These are phyloP conservation scores for Sarcoramphus papa DNA, from an alignment of 2,797 vertebrate species.

Conservation along the genomic window DNA sequence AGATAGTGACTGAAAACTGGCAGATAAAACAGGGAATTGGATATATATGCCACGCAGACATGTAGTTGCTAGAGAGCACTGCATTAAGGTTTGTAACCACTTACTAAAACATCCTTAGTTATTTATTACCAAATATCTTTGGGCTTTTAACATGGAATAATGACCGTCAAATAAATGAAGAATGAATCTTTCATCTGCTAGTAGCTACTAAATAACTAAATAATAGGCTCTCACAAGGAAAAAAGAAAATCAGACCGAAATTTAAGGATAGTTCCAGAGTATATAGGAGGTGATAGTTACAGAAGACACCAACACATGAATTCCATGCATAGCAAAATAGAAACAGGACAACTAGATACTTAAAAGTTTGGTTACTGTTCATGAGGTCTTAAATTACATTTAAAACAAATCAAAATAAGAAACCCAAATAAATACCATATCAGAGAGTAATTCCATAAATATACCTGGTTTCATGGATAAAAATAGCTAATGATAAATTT, in stretches of 20 bases:
- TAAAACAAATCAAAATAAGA: background rate
- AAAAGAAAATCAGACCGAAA: background rate
- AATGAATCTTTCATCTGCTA: background rate
- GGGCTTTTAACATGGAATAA: background rate
- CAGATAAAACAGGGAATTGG: background rate
- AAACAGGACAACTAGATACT: background rate
- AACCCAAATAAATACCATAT: background rate
- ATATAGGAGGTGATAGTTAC: background rate
- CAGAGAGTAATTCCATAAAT: background rate
- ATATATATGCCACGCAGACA: background rate
- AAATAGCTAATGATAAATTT: background rate
- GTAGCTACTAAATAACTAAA: background rate
- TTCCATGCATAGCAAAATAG: background rate
- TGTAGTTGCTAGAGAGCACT: background rate
- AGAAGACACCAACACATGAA: background rate
- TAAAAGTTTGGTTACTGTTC: background rate
- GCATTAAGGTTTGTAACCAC: background rate
- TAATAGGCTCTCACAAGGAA: background rate
- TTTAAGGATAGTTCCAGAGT: background rate
- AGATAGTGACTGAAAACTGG: background rate
- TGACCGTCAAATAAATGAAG: background rate
- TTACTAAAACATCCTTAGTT: background rate
- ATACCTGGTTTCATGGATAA: background rate
- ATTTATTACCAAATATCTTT: background rate
- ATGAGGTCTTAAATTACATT: background rate